Base-by-base conservation (phyloP, 2,113 vertebrate genomes). In the Marcusenius ussheri region DNA sequence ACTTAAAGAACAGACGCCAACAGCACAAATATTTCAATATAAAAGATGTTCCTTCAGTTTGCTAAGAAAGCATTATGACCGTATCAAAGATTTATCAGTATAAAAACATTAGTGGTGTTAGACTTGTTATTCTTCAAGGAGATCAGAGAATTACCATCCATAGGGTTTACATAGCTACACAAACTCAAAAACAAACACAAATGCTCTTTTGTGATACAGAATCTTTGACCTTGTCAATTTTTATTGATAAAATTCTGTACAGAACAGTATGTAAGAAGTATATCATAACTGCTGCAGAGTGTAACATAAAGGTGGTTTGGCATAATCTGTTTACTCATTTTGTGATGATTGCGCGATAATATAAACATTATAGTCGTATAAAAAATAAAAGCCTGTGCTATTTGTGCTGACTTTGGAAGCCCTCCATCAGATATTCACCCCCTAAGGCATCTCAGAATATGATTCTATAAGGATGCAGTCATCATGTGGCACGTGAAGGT, bases 401-500 rank as follows among this genome's bases (percentile, higher is more conserved):
- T n/a, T 24, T 9, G 1, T 83, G 35, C 80, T 45, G 80, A 46
- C 7, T 83, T 83, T 24, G 15, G 27, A 70, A 70, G 10, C 27
- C 27, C 66, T 74, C 3, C 10, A 15, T 74, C 31, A 3, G 70
- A 66, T 66, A 27, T 77, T 77, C 27, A 77, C 31, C 11, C 66
- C 31, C 1, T 2, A 24, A 46, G 51, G 45, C 46, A 45, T 9
- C 21, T 77, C 51, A 66, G 74, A 89, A 39, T 42, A 66, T 31
- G 31, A 66, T 89, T 2, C 88, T 88, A 49, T 91, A 88, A 91
- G 85, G 21, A 90, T 24, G 39, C 89, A 90, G 91, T 92, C 91
- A 92, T 91, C 88, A 93, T 80, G 92, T 91, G 83, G 77, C 80
- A 91, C 91, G 13, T 93, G 93, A 95, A 93, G 92, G 93, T 93